Evolutionary conservation across 2,888 invertebrate species (phyloP), one percentile per base, ranked within the genome.

Genomic region (Autographa gamma): DNA sequence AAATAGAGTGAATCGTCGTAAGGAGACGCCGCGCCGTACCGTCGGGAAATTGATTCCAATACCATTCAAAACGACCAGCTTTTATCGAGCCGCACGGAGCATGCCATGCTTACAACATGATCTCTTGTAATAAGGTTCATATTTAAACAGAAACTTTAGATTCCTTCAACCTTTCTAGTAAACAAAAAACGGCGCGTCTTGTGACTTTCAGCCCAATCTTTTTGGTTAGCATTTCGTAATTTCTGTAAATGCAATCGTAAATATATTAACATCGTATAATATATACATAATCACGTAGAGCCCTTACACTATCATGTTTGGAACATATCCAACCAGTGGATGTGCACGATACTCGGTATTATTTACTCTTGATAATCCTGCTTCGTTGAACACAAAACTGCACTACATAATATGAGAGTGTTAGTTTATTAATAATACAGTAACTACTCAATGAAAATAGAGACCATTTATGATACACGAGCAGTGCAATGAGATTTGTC

Each of bases 21-120:
- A 77, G 77, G 80, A 79, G 78, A 78, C 79, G 77, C 82, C 74
- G 77, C 81, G 71, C 70, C 71, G 76, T 82, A 75, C 84, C 79
- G 76, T 80, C 73, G 80, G 74, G 69, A 84, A 89, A 91, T 90
- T 88, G 87, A 89, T 89, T 91, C 79, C 72, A 89, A 86, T 86
- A 69, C 71, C 79, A 84, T 85, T 84, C 79, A 81, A 81, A 86
- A 83, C 85, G 82, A 88, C 77, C 82, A 80, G 62, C 74, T 68
- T 80, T 86, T 88, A 85, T 87, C 86, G 85, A 83, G 73, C 78
- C 72, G 80, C 85, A 85, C 77, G 76, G 79, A 83, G 85, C 84
- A 83, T 85, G 78, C 81, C 67, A 75, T 79, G 65, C 79, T 85
- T 83, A 76, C 69, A 77, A 82, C 65, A 68, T 66, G 72, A 80